Base-by-base conservation (phyloP, 30 jellyfish, hydroid and myxozoan species). In the Cassiopea andromeda region DNA sequence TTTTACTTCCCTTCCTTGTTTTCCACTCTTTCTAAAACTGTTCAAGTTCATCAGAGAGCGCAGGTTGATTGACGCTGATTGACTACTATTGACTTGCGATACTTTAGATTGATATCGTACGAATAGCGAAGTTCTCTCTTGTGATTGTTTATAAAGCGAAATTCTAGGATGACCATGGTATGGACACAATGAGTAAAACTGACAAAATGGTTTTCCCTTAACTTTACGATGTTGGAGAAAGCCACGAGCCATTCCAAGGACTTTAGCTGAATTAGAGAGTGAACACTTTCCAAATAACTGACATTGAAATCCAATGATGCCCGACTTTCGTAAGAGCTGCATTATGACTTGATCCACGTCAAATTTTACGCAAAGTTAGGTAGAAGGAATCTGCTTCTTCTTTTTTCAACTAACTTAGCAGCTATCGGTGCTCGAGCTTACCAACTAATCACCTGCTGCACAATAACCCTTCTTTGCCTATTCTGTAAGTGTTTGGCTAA, bases 1-100 rank as follows among this genome's bases (percentile, higher is more conserved):
- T 6, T 54, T 7, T 44, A 83, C 64, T 58, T 83, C 92, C 18
- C 48, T 18, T 9, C 77, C 68, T 70, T 73, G 60, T 69, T 73
- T 81, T 44, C 69, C 68, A 47, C 44, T 57, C 59, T 60, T 67
- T 16, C 81, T 48, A 61, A 70, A 1, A 70, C 54, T 19, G 49
- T 70, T 70, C 15, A 70, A 43, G 4, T 17, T 70, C 4, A 70
- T 8, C 1, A 70, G 64, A 54, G 64, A 54, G 7, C 64, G 64
- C 64, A 54, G 64, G 12, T 10, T 54, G 64, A 54, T 54, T 54
- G 64, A 54, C 7, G 64, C 64, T 3, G 64, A 54, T 54, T 10
- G 64, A 54, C 12, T 10, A 3, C 7, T 10, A 10, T 54, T 54
- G 12, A 10, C 64, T 54, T 54, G 64, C 7, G 64, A 54, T 3